A percentile compares a stretch with the other conserved stretches of the same genome.
These are phyloP conservation scores for Mythimna lalbum DNA, from an alignment of 2,888 invertebrate species.

Conservation along the genomic window DNA sequence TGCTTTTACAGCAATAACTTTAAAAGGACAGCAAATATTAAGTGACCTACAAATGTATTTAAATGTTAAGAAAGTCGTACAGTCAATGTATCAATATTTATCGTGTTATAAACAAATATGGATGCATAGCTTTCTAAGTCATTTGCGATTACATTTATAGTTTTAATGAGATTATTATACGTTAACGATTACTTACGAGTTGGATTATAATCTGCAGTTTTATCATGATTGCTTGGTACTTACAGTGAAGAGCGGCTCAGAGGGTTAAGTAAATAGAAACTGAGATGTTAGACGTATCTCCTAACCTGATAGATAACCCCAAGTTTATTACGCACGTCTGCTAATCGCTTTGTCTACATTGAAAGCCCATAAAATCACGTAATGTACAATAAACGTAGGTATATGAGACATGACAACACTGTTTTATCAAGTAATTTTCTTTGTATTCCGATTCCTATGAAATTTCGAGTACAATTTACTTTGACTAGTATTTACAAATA, in stretches of 20 bases:
- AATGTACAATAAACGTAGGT: slow-evolving; percentile 11
- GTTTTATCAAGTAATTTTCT: slow-evolving; percentile 19
- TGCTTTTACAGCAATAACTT: slow-evolving; percentile 28
- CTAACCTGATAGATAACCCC: slow-evolving; percentile 43
- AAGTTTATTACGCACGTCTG: slow-evolving; percentile 35
- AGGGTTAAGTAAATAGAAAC: slow-evolving; percentile 47
- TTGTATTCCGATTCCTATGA: not conserved
- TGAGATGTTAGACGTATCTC: slow-evolving; percentile 14
- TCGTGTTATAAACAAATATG: slow-evolving; percentile 32
- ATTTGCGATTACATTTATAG: slow-evolving; percentile 30
- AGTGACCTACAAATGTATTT: slow-evolving; percentile 13
- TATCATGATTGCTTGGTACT: slow-evolving; percentile 28
- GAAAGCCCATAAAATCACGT: slow-evolving; percentile 41
- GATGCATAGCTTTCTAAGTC: slow-evolving; percentile 35
- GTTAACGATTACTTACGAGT: slow-evolving; percentile 13
- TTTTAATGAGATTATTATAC: slow-evolving; percentile 29
- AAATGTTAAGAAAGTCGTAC: slow-evolving; percentile 34
- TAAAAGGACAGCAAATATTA: slow-evolving; percentile 18
- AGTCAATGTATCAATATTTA: slow-evolving; percentile 27
- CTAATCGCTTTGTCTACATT: slow-evolving; percentile 46
- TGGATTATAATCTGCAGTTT: slow-evolving; percentile 8
- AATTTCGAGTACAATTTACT: not conserved
- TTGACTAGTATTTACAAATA: no score
- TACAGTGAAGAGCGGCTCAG: slow-evolving; percentile 9
- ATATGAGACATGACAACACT: slow-evolving; percentile 17